phyloP scores from a whole-genome alignment of 2,888 invertebrate species.

The Eupithecia exiguata region DNA sequence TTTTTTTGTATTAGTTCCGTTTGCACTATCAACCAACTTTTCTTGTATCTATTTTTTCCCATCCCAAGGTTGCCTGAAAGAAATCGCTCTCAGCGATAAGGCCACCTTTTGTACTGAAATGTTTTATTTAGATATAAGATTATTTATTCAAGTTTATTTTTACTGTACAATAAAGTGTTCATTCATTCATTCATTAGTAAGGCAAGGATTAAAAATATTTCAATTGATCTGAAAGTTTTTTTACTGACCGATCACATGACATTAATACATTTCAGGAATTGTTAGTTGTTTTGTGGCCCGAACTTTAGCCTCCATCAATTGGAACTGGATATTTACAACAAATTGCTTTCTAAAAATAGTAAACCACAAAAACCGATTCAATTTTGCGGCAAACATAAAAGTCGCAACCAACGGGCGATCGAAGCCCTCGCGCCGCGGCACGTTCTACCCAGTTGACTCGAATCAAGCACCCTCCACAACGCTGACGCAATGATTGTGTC shows the following conservation, averaged over 20 bases:
- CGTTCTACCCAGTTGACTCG: constrained; percentile 55
- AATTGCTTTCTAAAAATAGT: background rate
- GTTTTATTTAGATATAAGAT: too few species aligned
- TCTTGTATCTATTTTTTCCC: too few species aligned
- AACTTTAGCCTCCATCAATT: background rate
- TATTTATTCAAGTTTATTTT: too few species aligned
- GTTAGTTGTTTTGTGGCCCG: background rate
- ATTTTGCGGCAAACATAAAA: constrained; percentile 31
- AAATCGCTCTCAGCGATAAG: too few species aligned
- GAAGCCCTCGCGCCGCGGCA: constrained; percentile 49
- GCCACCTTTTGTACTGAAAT: too few species aligned
- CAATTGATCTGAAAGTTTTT: background rate
- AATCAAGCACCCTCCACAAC: constrained; percentile 63
- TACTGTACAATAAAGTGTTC: too few species aligned
- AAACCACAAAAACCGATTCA: constrained; percentile 18
- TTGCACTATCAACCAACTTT: too few species aligned
- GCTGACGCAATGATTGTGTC: constrained; percentile 71
- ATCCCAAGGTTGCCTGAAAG: too few species aligned
- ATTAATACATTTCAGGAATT: background rate
- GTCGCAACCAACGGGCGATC: constrained; percentile 51
- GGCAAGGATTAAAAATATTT: background rate
- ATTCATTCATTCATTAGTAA: too few species aligned
- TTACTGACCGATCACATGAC: background rate
- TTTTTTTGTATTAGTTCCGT: too few species aligned
- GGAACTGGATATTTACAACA: background rate